Evolutionary conservation across 2,113 vertebrate species (phyloP), one percentile per base, ranked within the genome.

Genomic region (Nematolebias whitei): DNA sequence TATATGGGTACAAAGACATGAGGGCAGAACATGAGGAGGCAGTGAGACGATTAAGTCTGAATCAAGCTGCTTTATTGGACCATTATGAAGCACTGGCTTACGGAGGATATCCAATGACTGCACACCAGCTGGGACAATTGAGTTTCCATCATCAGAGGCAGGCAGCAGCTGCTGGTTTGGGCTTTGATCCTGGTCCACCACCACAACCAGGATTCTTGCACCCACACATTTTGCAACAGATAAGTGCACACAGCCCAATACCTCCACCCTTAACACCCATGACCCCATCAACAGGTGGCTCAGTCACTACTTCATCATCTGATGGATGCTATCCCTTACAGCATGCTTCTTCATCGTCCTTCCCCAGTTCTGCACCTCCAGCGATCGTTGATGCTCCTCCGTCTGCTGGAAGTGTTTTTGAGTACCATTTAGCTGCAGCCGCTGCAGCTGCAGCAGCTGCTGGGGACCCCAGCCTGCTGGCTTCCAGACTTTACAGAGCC

Each of bases 351-450:
- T 90, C 94, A 61, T 93, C 85, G 10, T 88, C 96, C 78, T 93
- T 95, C 84, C 92, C 96, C 0, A 94, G 95, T 78, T 97, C 97
- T 18, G 95, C 96, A 4, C 96, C 97, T 0, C 94, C 96, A 12
- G 92, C 96, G 45, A 91, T 98, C 75, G 85, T 89, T 3, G 94
- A 95, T 13, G 20, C 72, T 2, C 58, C 65, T 1, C 62, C 76
- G 0, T 12, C 84, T 20, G 87, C 91, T 11, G 93, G 92, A 75
- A 93, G 93, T 70, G 92, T 95, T 19, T 98, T 99, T 86, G 97
- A 98, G 74, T 98, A 96, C 85, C 96, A 98, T 75, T 82, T 94
- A 40, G 93, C 95, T 15, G 93, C 94, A 57, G 71, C 91, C 6
- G 85, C 88, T 0, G 86, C 81, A 13, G 87, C 87, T 3, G 85